phyloP scores from a whole-genome alignment of 2,113 vertebrate species.

The Prunella fulvescens region DNA sequence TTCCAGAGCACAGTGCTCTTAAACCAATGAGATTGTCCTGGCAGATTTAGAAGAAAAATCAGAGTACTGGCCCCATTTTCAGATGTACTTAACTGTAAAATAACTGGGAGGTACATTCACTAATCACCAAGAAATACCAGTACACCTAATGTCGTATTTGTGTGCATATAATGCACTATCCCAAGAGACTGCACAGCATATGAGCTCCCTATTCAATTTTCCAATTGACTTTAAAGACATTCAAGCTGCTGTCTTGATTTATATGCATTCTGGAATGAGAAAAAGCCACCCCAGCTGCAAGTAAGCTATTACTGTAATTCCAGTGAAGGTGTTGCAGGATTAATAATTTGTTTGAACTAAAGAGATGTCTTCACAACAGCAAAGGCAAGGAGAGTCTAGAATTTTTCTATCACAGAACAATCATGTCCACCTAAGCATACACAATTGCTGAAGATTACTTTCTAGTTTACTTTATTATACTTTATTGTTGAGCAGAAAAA shows the following conservation, averaged over 20 bases:
- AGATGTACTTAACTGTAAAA: background rate
- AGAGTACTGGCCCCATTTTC: background rate
- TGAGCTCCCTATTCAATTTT: background rate
- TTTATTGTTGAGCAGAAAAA: background rate
- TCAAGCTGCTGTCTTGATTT: background rate
- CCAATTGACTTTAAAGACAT: background rate
- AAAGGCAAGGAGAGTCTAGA: background rate
- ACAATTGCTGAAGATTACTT: background rate
- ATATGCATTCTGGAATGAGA: background rate
- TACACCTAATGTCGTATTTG: background rate
- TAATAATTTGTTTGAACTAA: background rate
- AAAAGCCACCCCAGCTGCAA: background rate
- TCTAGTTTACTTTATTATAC: background rate
- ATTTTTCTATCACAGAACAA: background rate
- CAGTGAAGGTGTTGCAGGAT: background rate
- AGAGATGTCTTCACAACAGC: background rate
- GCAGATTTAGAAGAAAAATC: background rate
- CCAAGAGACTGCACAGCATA: background rate
- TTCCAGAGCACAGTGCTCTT: background rate
- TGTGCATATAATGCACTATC: background rate
- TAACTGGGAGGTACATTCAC: background rate
- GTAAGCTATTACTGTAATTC: background rate
- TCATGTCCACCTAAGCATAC: background rate
- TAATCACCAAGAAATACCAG: background rate
- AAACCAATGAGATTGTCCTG: background rate